Evolutionary conservation across 2,888 invertebrate species (phyloP).

Genomic region (Agonopterix subpropinquella): DNA sequence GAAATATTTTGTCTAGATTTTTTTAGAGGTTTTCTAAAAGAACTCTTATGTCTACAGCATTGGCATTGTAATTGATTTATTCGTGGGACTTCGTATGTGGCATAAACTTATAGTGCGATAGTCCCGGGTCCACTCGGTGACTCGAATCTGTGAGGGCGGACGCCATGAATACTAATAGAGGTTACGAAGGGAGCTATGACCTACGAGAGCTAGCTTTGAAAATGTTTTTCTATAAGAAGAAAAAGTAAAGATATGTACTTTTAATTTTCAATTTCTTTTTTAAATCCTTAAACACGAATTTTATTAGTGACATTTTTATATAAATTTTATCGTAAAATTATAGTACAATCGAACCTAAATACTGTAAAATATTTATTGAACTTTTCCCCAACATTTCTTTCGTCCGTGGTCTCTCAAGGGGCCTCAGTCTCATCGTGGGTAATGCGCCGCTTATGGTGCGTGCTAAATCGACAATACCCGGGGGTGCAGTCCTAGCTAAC

Average conservation of each 20-base stretch:
- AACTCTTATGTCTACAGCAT: no score
- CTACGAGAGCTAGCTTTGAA: not conserved
- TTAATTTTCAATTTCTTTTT: no score
- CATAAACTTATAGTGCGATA: slow-evolving; percentile 1
- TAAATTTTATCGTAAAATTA: no score
- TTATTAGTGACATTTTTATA: no score
- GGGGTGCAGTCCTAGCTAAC: slow-evolving; percentile 45
- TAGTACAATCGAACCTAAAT: no score
- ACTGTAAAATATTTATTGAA: not conserved
- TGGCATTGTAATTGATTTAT: no score
- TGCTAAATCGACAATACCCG: slow-evolving; percentile 70
- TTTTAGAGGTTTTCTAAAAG: slow-evolving; percentile 5
- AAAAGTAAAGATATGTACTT: no score
- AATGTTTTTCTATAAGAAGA: not conserved
- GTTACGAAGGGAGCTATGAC: slow-evolving; percentile 25
- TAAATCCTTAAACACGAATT: no score
- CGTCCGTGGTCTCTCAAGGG: slow-evolving; percentile 23
- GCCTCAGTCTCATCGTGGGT: slow-evolving; percentile 38
- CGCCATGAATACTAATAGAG: slow-evolving; percentile 70
- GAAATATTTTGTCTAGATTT: slow-evolving; percentile 21
- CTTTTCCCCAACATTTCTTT: not conserved
- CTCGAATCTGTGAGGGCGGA: slow-evolving; percentile 43
- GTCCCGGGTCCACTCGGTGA: slow-evolving; percentile 10
- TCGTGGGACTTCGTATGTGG: not conserved
- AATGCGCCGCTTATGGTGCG: slow-evolving; percentile 66